phyloP scores from a whole-genome alignment of 2,113 vertebrate genomes.

The Abramis brama region DNA sequence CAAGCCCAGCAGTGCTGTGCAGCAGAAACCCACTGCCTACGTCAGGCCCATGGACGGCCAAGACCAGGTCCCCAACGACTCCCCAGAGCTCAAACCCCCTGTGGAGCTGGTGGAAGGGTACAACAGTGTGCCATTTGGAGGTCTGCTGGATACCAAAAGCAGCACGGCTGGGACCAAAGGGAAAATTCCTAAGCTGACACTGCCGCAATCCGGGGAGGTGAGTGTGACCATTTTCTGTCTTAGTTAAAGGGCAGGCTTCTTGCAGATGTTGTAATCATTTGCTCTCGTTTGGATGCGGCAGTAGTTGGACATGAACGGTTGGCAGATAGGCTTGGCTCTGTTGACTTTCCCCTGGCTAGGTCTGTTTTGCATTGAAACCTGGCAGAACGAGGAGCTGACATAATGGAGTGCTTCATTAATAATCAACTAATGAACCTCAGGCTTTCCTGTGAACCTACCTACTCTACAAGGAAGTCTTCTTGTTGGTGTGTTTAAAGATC shows the following conservation, averaged over 20 bases:
- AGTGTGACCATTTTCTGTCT: conserved; percentile 29
- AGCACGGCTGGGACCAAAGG: conserved; percentile 82
- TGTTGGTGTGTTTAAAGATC: conserved; percentile 21
- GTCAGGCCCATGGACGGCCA: conserved; percentile 96
- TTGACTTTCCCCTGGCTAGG: conserved; percentile 31
- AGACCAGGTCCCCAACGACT: conserved; percentile 86
- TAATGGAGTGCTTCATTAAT: conserved; percentile 52
- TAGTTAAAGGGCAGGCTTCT: conserved; percentile 16
- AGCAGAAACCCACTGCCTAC: conserved; percentile 94
- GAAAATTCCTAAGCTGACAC: conserved; percentile 93
- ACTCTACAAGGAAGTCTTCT: conserved; percentile 1
- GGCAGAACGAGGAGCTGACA: conserved; percentile 47
- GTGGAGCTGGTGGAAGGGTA: conserved; percentile 86
- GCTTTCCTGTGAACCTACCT: conserved; percentile 27
- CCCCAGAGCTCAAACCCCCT: conserved; percentile 87
- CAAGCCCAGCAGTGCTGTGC: conserved; percentile 81
- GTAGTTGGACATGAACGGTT: conserved; percentile 23
- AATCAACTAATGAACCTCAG: conserved; percentile 52
- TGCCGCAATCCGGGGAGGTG: conserved; percentile 90
- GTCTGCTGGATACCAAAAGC: conserved; percentile 82
- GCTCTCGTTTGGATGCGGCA: conserved; percentile 13
- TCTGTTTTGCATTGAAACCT: conserved; percentile 55
- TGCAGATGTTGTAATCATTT: conserved; percentile 36
- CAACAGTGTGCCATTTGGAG: conserved; percentile 80
- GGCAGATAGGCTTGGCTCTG: conserved; percentile 39